A percentile compares a stretch with the other conserved stretches of the same genome.
phyloP scores from a whole-genome alignment of 92 coral and sea anemone species.

The Paragorgia papillata region DNA sequence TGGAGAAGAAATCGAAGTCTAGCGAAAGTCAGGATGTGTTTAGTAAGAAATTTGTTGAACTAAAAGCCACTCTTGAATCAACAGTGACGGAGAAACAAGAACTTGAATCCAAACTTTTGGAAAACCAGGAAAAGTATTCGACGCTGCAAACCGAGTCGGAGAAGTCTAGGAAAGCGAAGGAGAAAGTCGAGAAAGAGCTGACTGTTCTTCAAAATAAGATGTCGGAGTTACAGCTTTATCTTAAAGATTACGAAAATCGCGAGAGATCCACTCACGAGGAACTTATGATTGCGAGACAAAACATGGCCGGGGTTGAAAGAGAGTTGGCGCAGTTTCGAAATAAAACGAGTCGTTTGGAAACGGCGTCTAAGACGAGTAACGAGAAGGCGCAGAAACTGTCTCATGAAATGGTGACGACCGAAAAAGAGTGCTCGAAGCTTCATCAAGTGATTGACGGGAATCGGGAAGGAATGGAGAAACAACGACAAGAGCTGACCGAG shows the following conservation, averaged over 20 bases:
- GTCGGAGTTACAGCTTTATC: constrained; percentile 54
- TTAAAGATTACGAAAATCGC: constrained; percentile 70
- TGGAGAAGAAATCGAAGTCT: constrained; percentile 58
- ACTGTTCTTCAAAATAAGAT: constrained; percentile 51
- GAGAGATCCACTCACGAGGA: constrained; percentile 70
- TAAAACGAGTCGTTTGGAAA: constrained; percentile 29
- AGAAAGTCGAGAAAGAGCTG: constrained; percentile 63
- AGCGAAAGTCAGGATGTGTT: constrained; percentile 48
- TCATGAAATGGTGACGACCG: constrained; percentile 9
- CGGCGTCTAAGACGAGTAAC: constrained; percentile 10
- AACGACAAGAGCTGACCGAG: constrained; percentile 57
- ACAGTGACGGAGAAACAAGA: constrained; percentile 52
- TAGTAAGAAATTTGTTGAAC: constrained; percentile 56
- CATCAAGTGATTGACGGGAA: constrained; percentile 38
- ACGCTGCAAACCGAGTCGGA: constrained; percentile 64
- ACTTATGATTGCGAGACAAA: not conserved
- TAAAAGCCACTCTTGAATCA: constrained; percentile 59
- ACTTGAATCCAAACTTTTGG: constrained; percentile 49
- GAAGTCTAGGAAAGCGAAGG: constrained; percentile 49
- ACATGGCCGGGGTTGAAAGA: not conserved
- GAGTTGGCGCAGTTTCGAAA: constrained; percentile 36
- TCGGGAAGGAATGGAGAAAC: constrained; percentile 53
- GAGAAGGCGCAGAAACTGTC: constrained; percentile 10
- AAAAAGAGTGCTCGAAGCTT: constrained; percentile 31
- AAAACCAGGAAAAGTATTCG: constrained; percentile 12